Conservation (phyloP, 2,888 invertebrate genomes). For the Colostygia pectinataria region DNA sequence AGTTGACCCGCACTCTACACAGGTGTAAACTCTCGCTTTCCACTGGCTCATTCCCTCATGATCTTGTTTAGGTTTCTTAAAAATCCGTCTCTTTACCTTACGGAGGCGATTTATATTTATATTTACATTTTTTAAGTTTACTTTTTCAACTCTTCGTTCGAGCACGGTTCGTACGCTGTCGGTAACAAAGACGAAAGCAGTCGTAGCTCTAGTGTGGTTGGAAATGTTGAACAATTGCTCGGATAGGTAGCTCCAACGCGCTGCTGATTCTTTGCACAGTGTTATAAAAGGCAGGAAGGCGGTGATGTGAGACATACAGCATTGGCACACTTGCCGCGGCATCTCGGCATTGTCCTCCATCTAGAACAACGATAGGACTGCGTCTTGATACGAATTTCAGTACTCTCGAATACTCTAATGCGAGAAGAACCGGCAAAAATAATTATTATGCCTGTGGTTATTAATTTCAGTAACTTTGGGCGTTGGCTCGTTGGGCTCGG, state of each 20-base stretch:
- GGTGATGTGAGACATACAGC: conserved; percentile 40
- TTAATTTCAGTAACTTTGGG: too few species aligned
- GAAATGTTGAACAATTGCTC: conserved; percentile 35
- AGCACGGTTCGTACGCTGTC: conserved; percentile 30
- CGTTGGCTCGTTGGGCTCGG: too few species aligned
- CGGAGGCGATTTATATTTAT: conserved; percentile 5
- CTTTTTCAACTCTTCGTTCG: conserved; percentile 24
- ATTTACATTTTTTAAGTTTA: conserved; percentile 32
- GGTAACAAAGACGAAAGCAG: conserved; percentile 41
- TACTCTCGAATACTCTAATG: neutral
- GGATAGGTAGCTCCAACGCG: conserved; percentile 46
- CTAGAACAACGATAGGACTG: conserved; percentile 54
- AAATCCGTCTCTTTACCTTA: neutral
- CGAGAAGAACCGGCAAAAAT: too few species aligned
- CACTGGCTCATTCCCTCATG: neutral
- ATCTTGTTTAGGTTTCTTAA: neutral
- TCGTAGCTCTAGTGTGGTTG: conserved; percentile 38
- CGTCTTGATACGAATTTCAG: conserved; percentile 9
- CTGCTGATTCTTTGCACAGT: conserved; percentile 46
- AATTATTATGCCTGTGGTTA: too few species aligned
- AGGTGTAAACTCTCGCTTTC: conserved; percentile 22
- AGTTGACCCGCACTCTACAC: conserved; percentile 45
- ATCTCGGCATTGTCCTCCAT: conserved; percentile 45
- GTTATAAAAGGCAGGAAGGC: conserved; percentile 45
- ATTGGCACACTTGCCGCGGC: conserved; percentile 50